Percentiles rank a stretch among this genome's conserved stretches.
Conservation (phyloP, 2,113 vertebrate genomes). For the Pongo pygmaeus region DNA sequence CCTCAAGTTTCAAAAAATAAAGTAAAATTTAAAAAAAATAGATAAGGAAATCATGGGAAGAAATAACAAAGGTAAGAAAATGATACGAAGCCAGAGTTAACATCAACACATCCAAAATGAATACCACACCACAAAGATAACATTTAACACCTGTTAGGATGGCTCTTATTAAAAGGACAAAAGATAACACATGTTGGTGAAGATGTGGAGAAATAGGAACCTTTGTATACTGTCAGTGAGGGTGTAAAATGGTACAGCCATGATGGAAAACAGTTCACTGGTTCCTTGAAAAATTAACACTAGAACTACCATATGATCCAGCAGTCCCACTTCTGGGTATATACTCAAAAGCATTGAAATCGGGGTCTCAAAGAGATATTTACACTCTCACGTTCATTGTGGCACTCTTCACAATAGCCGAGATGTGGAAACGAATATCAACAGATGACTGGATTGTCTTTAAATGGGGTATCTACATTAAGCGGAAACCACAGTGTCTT, state of each 20-base stretch:
- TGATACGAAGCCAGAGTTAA: background rate
- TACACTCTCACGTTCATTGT: background rate
- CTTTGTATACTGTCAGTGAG: background rate
- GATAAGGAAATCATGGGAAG: background rate
- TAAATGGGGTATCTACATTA: background rate
- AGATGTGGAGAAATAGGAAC: background rate
- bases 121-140: background rate
- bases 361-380: background rate
- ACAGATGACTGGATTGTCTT: background rate
- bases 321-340: background rate
- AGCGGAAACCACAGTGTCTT: background rate
- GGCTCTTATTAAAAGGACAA: background rate
- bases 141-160: background rate
- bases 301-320: background rate
- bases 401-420: background rate
- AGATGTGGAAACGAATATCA: background rate
- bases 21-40: background rate
- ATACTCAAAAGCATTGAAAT: background rate
- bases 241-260: background rate
- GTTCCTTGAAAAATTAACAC: background rate
- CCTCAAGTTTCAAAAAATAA: background rate
- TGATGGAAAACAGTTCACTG: background rate
- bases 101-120: background rate
- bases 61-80: background rate
- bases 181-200: background rate